Evolutionary conservation across 2,113 vertebrate species (phyloP).

Genomic region (Addax nasomaculatus): DNA sequence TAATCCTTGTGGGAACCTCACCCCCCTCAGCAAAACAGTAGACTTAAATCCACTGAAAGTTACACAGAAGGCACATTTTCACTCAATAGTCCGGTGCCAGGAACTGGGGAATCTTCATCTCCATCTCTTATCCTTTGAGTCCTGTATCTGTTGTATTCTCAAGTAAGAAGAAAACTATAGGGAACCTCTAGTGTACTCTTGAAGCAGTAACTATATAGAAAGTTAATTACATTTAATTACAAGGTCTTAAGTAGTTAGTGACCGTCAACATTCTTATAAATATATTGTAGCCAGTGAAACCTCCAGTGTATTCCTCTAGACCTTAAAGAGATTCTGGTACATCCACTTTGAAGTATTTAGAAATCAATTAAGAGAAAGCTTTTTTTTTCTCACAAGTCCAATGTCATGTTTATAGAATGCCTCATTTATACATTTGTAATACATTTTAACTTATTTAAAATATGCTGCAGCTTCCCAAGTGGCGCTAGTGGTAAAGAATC

Average conservation of each 20-base stretch:
- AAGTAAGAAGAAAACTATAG: not conserved
- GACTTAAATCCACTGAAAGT: not conserved
- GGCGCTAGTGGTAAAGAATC: not conserved
- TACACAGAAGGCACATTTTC: not conserved
- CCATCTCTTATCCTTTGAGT: not conserved
- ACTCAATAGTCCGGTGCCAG: not conserved
- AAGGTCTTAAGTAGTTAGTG: not conserved
- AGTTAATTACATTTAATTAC: not conserved
- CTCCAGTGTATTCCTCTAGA: not conserved
- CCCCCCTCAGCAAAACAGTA: not conserved
- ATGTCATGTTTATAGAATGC: not conserved
- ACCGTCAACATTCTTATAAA: not conserved
- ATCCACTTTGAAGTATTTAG: not conserved
- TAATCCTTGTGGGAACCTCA: not conserved
- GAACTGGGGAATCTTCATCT: not conserved
- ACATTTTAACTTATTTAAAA: not conserved
- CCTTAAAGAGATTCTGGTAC: not conserved
- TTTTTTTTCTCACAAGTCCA: not conserved
- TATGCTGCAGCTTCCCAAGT: fast-evolving
- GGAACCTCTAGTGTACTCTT: not conserved
- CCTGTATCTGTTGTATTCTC: not conserved
- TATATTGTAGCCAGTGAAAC: not conserved
- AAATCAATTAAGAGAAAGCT: not conserved
- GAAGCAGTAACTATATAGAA: not conserved
- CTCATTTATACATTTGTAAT: not conserved